Base-by-base conservation (phyloP, 2,797 vertebrate genomes). In the Loris lydekkerianus region DNA sequence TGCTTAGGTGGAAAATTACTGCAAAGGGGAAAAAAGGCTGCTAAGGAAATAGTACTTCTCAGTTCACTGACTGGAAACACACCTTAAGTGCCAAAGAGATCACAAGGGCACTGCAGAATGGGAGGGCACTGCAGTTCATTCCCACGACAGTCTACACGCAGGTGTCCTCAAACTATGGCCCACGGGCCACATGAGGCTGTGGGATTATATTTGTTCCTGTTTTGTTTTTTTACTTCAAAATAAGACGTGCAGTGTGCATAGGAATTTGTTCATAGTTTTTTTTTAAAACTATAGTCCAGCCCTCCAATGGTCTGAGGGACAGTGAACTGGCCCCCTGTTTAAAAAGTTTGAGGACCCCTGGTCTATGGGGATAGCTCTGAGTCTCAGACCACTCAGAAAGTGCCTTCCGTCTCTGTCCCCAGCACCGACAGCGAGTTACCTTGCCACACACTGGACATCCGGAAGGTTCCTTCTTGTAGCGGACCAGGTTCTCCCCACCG, bases 391-490 rank as follows among this genome's bases (percentile, higher is more conserved):
- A 14, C 0, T 40, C 40, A 40, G 40, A 40, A 5, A 40, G 4
- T 7, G 7, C 31, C 13, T 85, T 23, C 40, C 5, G 20, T 31
- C 53, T 9, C 40, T 9, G 73, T 20, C 60, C 31, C 94, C 53
- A 31, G 70, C 0, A 1, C 1, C 1, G 53, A 84, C 43, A 60
- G 61, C 10, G 46, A 5, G 31, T 98, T 98, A 99, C 99, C 99
- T 99, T 99, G 90, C 99, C 99, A 27, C 99, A 99, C 96, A 99
- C 99, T 0, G 99, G 99, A 97, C 99, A 99, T 1, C 99, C 99
- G 0, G 99, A 99, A 0, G 99, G 99, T 94, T 99, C 99, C 98
- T 99, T 99, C 98, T 99, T 99, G 98, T 99, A 99, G 97, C 99
- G 99, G 86, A 99, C 99, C 96, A 99, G 99, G 97, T 98, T 99